Base-by-base conservation (phyloP, 2,113 vertebrate species). In the Megaleporinus macrocephalus region DNA sequence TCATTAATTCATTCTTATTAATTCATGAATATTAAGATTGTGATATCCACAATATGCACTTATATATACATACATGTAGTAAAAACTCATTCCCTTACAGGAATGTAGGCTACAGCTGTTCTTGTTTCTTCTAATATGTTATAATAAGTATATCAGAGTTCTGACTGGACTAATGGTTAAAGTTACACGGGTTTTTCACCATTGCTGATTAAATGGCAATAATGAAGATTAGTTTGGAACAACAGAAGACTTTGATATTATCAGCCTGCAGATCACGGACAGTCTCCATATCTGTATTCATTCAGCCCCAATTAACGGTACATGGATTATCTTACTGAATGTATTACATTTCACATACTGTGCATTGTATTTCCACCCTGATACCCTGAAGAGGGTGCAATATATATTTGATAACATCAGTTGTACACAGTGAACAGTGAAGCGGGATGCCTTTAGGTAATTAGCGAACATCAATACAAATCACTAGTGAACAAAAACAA, bases 251-350 rank as follows among this genome's bases (percentile, higher is more conserved):
- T 11, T 10, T 44, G 41, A 44, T 44, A 44, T 44, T 44, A 11
- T 44, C 41, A 44, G 41, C 5, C 41, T 44, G 41, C 41, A 44
- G 41, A 44, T 44, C 41, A 44, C 41, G 11, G 41, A 44, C 10
- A 44, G 41, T 44, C 41, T 44, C 10, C 41, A 1, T 83, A 78
- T 73, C 51, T 59, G 49, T 74, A 11, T 59, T 10, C n/a, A 53
- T 76, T 51, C 33, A 27, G 55, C 30, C 1, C 55, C 14, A n/a
- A 5, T 9, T 33, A 30, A 15, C 24, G 66, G 30, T 70, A 27
- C n/a, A 29, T 59, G 30, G 30, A 79, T 70, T 71, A 30, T 79
- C 53, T 79, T 70, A 70, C 77, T 59, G 10, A 71, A 44, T 27
- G 51, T 70, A 59, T 79, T 59, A 47, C 7, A 59, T 77, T 51